Base-by-base conservation (phyloP, 2,113 vertebrate species). In the Leiothrix lutea region DNA sequence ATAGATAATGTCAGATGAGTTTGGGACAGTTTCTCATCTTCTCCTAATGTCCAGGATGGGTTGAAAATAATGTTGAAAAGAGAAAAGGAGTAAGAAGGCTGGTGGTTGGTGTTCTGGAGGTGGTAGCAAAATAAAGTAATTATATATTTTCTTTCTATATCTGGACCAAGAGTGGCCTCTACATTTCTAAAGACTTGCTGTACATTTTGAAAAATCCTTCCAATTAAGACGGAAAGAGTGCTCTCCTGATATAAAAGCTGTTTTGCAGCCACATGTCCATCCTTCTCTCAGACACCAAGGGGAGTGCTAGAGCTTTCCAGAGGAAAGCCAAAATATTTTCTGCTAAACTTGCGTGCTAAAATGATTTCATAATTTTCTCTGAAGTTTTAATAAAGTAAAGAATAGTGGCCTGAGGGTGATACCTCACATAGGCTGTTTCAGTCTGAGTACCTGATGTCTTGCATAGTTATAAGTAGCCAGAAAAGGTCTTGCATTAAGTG, bases 261-360 rank as follows among this genome's bases (percentile, higher is more conserved):
- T 48, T 88, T 86, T 72, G 8, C 66, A 87, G 50, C 58, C 11
- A 40, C 42, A 33, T 72, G 77, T 69, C 26, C 54, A n/a, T 89
- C 17, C 87, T 90, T 42, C 58, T 94, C 38, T 93, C 66, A 81
- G 11, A 94, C 87, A 92, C 62, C 85, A 83, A 97, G 89, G 81
- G 93, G 87, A 92, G 93, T 95, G 70, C 84, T 92, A 93, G 93
- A 96, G 90, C 88, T 93, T 88, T 96, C 36, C 23, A 77, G 38
- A 88, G 36, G 16, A 90, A 73, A 19, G 33, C 11, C 0, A 12
- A 83, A 90, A 80, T 53, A 72, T 86, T 94, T 73, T 83, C 50
- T 2, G 1, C 38, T 58, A 48, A 65, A 80, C 36, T 38, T 73
- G 4, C 65, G n/a, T 53, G 42, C 51, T 79, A 45, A 85, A 94